phyloP scores from a whole-genome alignment of 2,113 vertebrate species.

The Pteropus alecto region DNA sequence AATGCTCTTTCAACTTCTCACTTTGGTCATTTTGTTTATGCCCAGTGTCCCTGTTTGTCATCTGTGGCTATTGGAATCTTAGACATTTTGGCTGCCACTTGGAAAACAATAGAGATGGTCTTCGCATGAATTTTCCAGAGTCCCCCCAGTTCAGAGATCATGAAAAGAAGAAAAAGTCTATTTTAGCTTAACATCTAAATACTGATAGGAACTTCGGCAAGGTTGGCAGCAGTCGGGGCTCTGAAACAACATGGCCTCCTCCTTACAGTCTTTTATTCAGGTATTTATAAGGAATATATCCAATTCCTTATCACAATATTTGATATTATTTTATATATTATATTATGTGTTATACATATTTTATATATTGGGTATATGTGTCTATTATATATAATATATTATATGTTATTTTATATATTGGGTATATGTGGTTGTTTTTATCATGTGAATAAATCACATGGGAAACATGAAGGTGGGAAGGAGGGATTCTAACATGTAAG shows the following conservation, averaged over 20 bases:
- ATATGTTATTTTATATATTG: not conserved
- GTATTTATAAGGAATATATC: not conserved
- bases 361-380: not conserved
- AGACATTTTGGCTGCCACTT: not conserved
- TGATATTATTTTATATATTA: not conserved
- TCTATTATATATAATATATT: not conserved
- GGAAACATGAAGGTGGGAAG: not conserved
- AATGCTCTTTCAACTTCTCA: not conserved
- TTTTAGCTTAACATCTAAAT: not conserved
- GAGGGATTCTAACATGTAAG: not conserved
- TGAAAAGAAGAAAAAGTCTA: not conserved
- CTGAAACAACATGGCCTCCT: not conserved
- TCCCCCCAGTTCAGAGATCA: not conserved
- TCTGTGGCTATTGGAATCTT: not conserved
- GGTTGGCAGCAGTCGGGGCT: fast-evolving
- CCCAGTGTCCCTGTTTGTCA: not conserved
- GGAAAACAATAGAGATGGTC: not conserved
- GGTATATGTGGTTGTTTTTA: not conserved
- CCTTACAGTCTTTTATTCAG: not conserved
- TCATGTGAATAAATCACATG: not conserved
- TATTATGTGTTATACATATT: not conserved
- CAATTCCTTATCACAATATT: not conserved
- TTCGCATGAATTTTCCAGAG: not conserved
- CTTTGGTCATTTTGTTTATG: not conserved
- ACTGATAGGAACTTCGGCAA: not conserved